Percentiles rank a stretch among this genome's conserved stretches.
phyloP scores from a whole-genome alignment of 1,140 invertebrate species.

The Yoshiicerus persimilis region DNA sequence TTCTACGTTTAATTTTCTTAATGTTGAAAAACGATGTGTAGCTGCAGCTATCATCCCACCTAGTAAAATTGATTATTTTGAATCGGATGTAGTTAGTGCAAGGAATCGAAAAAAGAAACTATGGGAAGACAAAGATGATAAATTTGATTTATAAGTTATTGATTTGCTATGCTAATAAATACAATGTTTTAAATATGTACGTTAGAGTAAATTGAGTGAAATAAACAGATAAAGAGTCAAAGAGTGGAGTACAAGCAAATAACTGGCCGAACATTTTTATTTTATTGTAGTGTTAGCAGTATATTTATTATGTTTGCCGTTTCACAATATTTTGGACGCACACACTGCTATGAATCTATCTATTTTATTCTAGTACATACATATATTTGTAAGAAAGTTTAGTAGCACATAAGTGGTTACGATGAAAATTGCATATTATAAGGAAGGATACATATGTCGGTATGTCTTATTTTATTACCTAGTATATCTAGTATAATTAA shows the following conservation, averaged over 20 bases:
- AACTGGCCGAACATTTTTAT: neutral
- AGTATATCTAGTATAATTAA: neutral
- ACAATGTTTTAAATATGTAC: too few species aligned
- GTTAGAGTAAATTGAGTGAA: too few species aligned
- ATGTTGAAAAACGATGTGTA: constrained; percentile 71
- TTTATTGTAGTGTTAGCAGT: neutral
- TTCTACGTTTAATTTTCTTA: constrained; percentile 80
- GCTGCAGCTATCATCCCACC: constrained; percentile 79
- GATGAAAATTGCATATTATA: neutral
- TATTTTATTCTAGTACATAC: neutral
- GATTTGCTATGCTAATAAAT: too few species aligned
- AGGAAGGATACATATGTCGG: neutral
- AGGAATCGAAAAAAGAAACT: neutral
- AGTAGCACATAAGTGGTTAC: neutral
- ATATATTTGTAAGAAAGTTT: neutral
- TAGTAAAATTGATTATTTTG: constrained; percentile 50
- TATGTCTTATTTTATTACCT: neutral
- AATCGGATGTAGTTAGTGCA: constrained; percentile 49
- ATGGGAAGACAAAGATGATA: neutral
- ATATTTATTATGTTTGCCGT: neutral
- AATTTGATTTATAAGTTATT: too few species aligned
- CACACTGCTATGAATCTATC: neutral
- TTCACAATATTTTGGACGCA: neutral
- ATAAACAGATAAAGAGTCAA: too few species aligned
- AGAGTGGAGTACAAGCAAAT: too few species aligned